Conservation (phyloP, 23 tunicate genomes). For the Botrylloides violaceus region DNA sequence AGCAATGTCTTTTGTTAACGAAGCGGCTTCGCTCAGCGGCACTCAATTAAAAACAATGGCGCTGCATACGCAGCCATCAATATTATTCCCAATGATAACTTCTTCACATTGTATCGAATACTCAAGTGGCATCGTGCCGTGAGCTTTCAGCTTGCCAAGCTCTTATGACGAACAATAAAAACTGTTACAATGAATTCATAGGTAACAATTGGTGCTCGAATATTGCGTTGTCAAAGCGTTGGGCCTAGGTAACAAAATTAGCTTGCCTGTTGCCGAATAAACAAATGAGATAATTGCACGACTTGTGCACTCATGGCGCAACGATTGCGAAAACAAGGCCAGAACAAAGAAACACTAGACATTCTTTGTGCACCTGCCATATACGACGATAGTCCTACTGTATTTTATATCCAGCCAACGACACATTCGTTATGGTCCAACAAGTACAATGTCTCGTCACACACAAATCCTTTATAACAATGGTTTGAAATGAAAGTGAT, state of each 20-base stretch:
- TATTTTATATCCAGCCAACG: too few relatives aligned
- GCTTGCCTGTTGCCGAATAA: neutral
- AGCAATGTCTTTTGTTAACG: neutral
- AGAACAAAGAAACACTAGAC: neutral
- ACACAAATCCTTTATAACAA: too few relatives aligned
- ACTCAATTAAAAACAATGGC: slow-evolving; percentile 16
- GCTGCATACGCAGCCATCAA: slow-evolving; percentile 11
- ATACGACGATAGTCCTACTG: too few relatives aligned
- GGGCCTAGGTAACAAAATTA: neutral
- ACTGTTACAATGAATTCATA: slow-evolving; percentile 6
- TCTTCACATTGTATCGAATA: slow-evolving; percentile 17
- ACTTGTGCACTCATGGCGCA: neutral
- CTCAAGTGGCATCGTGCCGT: slow-evolving; percentile 20
- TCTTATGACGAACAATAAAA: slow-evolving; percentile 27
- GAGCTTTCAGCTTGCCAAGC: slow-evolving; percentile 3
- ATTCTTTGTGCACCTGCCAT: neutral
- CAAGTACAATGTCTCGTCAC: too few relatives aligned
- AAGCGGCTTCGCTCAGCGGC: slow-evolving; percentile 7
- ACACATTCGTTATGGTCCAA: too few relatives aligned
- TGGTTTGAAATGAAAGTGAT: too few relatives aligned
- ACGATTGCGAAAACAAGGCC: neutral
- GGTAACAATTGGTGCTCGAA: slow-evolving; percentile 26
- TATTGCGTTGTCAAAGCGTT: slow-evolving; percentile 13
- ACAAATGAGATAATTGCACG: neutral
- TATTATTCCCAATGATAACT: slow-evolving; percentile 23